Base-by-base conservation (phyloP, 2,113 vertebrate genomes). In the Pteruthius melanotis region DNA sequence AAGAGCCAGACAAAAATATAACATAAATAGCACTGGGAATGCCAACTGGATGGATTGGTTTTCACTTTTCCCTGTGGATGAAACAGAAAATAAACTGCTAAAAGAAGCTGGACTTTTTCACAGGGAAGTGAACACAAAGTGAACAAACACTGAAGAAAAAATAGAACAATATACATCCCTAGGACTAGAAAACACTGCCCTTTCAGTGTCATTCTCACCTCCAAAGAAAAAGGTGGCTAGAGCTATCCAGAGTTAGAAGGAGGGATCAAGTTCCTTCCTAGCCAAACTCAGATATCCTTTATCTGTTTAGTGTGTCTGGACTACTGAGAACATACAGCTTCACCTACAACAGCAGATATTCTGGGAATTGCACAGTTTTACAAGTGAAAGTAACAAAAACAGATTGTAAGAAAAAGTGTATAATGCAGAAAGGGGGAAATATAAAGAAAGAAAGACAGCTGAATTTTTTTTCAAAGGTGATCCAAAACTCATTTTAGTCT, bases 121-220 rank as follows among this genome's bases (percentile, higher is more conserved):
- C 31, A 78, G 33, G 23, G 8, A 93, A 93, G 35, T 64, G 27
- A 66, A 78, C 40, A 70, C 17, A 27, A 91, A 76, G 35, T 68
- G 52, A 89, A 64, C 10, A 83, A 93, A 83, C 21, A 45, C 10
- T 37, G 40, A 39, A 64, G 30, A 50, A 87, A 89, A 88, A 83
- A 50, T 17, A 77, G 26, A n/a, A 17, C 9, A 39, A 61, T n/a
- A 39, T 28, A 33, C 0, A 0, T 24, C 9, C 5, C 20, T 45
- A 52, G 21, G 27, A 68, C 15, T 31, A 77, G 54, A 53, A 87
- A 80, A 63, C 19, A 20, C 7, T 57, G 27, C 15, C 52, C 57
- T 83, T 66, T 37, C 23, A 60, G 33, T 70, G 82, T 19, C 3
- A 2, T 65, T 93, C 42, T 80, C 66, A 70, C 54, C 27, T 83